Evolutionary conservation across 1,140 invertebrate species (phyloP), one percentile per base, ranked within the genome.

Genomic region (Hyles vespertilio): DNA sequence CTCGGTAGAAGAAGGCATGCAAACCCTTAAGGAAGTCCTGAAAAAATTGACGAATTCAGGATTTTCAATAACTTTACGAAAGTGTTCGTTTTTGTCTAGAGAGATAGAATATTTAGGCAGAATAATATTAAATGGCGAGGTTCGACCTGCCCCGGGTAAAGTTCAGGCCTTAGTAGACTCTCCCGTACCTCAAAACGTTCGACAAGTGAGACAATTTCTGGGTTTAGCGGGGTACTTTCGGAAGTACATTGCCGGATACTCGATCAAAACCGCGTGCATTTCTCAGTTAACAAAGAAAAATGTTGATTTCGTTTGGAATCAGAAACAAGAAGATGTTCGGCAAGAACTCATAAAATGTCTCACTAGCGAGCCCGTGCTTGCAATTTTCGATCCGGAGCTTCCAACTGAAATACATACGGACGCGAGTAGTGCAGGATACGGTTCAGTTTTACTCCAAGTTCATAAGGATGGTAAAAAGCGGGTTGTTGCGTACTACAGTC

Each of bases 211-310:
- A 45, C 70, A 77, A 22, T 83, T 84, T 60, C 57, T 79, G 5
- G 77, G 77, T 0, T 49, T 87, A 0, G 78, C 74, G 0, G 69
- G 80, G 2, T 84, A 78, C 56, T 86, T 87, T 58, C 43, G 80
- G 5, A 64, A 64, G 53, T 86, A 84, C 50, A 69, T 84, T 2
- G 7, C 57, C 9, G 49, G 62, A 22, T 84, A 72, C 51, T 65
- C 77, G 0, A 45, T 11, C 10, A 47, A 47, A 47, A 10, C 9
- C 3, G 45, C 45, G 3, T 10, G 3, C 11, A 47, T 47, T 9
- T 3, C 45, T 47, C 3, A 3, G 10, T 47, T 47, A 9, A 10
- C 11, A 5, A 3, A 10, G 3, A 47, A 47, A 47, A 9, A 12
- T 12, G 45, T n/a, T 3, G 3, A 10, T 5, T 47, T 47, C 9